These are phyloP conservation scores for Apoda limacodes DNA, from an alignment of 2,888 invertebrate species.

Conservation along the genomic window DNA sequence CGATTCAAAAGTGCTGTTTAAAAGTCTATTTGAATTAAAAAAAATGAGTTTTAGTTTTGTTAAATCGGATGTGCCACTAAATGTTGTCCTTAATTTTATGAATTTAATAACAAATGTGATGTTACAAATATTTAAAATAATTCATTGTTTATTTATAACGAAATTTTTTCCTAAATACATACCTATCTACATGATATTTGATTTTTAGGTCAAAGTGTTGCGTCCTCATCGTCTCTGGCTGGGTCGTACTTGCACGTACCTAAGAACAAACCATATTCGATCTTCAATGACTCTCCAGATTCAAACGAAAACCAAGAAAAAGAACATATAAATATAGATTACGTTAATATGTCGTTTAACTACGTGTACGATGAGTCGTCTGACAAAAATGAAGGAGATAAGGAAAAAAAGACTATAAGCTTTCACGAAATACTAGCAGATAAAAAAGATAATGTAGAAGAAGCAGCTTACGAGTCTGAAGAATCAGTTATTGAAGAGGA, in stretches of 20 bases:
- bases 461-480: background rate
- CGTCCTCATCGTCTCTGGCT: conserved; percentile 34
- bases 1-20: too few relatives aligned
- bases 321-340: conserved; percentile 24
- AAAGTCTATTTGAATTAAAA: too few relatives aligned
- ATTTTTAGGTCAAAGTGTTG: conserved; percentile 23
- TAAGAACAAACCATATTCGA: conserved; percentile 27
- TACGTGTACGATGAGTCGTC: conserved; percentile 6
- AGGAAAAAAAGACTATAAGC: conserved; percentile 9
- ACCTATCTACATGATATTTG: conserved; percentile 3
- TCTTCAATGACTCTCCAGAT: conserved; percentile 8
- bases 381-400: background rate
- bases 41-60: too few relatives aligned
- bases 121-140: background rate
- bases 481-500: background rate
- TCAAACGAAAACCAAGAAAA: conserved; percentile 22
- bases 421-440: background rate
- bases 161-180: background rate
- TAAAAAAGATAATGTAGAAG: too few relatives aligned
- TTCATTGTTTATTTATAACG: background rate
- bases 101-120: background rate
- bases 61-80: too few relatives aligned
- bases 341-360: conserved; percentile 14
- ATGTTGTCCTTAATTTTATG: conserved; percentile 2
- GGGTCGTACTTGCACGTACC: conserved; percentile 33